phyloP scores from a whole-genome alignment of 2,113 vertebrate genomes.

The Brachypteracias leptosomus region DNA sequence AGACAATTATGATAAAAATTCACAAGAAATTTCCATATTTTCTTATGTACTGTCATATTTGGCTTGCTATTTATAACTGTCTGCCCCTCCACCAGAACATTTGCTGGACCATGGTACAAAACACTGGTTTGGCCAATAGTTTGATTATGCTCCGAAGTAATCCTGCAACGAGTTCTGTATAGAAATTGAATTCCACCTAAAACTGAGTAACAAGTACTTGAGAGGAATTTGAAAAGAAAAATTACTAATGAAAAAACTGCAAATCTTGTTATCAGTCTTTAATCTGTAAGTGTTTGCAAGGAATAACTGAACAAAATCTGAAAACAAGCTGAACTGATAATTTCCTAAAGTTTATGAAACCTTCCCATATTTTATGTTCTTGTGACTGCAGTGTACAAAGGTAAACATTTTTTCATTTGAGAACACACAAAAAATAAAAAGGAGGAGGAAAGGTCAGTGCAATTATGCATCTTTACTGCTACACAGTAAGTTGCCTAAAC shows the following conservation, averaged over 20 bases:
- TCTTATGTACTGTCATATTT: neutral
- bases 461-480: neutral
- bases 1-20: neutral
- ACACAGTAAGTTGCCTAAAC: neutral
- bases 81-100: neutral
- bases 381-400: neutral
- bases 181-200: neutral
- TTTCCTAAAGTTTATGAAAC: neutral
- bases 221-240: neutral
- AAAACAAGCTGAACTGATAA: neutral
- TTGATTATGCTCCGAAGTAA: neutral
- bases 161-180: neutral
- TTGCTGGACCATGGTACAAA: neutral
- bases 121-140: neutral
- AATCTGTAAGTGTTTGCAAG: neutral
- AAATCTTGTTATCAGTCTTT: neutral
- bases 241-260: neutral
- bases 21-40: neutral
- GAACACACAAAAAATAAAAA: neutral
- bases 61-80: neutral
- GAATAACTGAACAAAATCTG: neutral
- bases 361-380: neutral
- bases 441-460: accelerated
- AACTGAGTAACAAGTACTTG: neutral
- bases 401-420: neutral